Evolutionary conservation across 1,140 invertebrate species (phyloP).

Genomic region (Drosophila pseudoobscura): DNA sequence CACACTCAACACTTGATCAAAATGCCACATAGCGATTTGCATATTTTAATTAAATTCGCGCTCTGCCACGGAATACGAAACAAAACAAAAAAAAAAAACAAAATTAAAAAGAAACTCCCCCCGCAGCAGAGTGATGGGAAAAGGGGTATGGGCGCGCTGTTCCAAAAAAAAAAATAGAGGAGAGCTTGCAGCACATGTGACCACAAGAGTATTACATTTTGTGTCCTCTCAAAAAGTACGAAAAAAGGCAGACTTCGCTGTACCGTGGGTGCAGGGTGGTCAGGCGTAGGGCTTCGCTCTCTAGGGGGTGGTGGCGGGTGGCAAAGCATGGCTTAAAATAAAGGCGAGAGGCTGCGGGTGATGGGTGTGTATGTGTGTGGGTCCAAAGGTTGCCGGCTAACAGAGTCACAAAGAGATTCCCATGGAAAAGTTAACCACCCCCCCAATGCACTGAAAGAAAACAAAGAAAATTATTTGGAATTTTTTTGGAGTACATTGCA

Average conservation of each 20-base stretch:
- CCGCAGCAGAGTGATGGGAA: slow-evolving; percentile 45
- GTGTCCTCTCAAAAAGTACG: slow-evolving; percentile 52
- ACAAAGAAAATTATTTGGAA: neutral
- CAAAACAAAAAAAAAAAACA: slow-evolving; percentile 3
- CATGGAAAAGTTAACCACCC: slow-evolving; percentile 51
- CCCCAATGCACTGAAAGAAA: slow-evolving; percentile 55
- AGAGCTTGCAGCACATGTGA: slow-evolving; percentile 70
- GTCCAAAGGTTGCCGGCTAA: slow-evolving; percentile 70
- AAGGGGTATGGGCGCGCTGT: neutral
- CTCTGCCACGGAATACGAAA: slow-evolving; percentile 63
- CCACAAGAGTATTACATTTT: slow-evolving; percentile 81
- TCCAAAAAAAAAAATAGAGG: neutral
- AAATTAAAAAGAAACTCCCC: slow-evolving; percentile 46
- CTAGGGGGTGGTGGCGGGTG: neutral
- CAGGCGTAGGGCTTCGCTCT: neutral
- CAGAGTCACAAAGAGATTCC: slow-evolving; percentile 66
- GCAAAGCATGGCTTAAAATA: slow-evolving; percentile 37
- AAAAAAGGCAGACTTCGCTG: slow-evolving; percentile 27
- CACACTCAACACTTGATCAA: slow-evolving; percentile 82
- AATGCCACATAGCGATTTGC: slow-evolving; percentile 83
- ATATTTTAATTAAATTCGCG: slow-evolving; percentile 83
- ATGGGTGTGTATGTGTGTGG: slow-evolving; percentile 32
- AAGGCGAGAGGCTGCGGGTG: slow-evolving; percentile 17
- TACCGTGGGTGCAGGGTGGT: neutral
- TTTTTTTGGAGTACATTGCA: too few relatives aligned